phyloP scores from a whole-genome alignment of 2,113 vertebrate genomes.

The Corynorhinus townsendii region DNA sequence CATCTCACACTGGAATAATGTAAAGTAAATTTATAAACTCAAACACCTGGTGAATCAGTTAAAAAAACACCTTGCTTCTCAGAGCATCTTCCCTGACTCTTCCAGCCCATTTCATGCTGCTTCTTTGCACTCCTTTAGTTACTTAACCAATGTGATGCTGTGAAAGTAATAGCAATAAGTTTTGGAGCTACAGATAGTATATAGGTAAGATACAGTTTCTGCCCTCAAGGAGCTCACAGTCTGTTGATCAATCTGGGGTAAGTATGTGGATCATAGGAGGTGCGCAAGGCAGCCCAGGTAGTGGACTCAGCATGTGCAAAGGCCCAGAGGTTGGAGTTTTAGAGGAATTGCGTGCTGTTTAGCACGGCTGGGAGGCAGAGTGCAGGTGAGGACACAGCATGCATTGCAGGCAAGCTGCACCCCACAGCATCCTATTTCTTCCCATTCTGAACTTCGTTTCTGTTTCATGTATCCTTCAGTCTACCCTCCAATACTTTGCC shows the following conservation, averaged over 20 bases:
- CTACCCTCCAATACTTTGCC: neutral
- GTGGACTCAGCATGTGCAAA: neutral
- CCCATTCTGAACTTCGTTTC: neutral
- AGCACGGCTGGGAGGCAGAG: neutral
- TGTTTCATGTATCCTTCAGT: neutral
- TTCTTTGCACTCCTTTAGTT: slow-evolving; percentile 19
- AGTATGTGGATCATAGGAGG: neutral
- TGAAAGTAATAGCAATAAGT: neutral
- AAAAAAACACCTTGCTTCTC: slow-evolving; percentile 38
- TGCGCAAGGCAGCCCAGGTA: neutral
- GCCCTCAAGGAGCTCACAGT: neutral
- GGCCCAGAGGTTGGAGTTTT: neutral
- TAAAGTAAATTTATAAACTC: slow-evolving; percentile 59
- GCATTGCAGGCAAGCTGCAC: neutral
- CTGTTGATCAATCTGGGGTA: neutral
- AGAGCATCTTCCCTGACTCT: neutral
- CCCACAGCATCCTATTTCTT: neutral
- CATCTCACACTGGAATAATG: slow-evolving; percentile 43
- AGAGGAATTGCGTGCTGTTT: neutral
- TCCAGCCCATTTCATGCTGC: neutral
- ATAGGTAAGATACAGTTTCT: neutral
- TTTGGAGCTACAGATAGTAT: neutral
- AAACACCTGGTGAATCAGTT: neutral
- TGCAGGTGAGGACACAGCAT: neutral
- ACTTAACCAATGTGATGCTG: slow-evolving; percentile 4